These are phyloP conservation scores for Podarcis lilfordi DNA, from an alignment of 2,797 vertebrate species.

Conservation along the genomic window DNA sequence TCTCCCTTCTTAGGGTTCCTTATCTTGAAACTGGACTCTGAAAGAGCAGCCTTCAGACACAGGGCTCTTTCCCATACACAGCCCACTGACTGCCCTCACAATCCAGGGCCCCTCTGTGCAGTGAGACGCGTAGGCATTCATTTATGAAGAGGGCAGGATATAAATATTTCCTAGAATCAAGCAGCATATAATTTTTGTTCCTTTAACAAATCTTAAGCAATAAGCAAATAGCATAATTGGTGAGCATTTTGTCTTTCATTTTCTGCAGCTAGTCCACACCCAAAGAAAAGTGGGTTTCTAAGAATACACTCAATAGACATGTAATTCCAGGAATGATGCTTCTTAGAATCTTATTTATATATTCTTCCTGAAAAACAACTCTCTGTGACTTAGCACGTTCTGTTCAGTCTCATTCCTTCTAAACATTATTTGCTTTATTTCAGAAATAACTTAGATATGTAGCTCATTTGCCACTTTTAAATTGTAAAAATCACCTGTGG, in stretches of 20 bases:
- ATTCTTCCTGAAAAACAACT: conserved; percentile 55
- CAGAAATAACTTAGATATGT: neutral
- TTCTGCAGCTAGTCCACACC: neutral
- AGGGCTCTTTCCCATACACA: no score
- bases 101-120: no score
- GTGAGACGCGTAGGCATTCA: neutral
- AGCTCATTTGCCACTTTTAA: neutral
- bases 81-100: no score
- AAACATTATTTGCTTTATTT: conserved; percentile 9
- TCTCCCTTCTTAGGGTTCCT: neutral
- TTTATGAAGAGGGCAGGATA: no score
- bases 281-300: conserved; percentile 38
- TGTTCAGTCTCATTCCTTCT: conserved; percentile 62
- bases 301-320: conserved; percentile 48
- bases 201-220: neutral
- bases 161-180: no score
- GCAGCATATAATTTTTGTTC: neutral
- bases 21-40: neutral
- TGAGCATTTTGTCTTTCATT: conserved; percentile 52
- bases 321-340: conserved; percentile 23
- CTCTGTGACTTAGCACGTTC: conserved; percentile 55
- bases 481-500: neutral
- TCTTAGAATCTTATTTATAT: conserved; percentile 54
- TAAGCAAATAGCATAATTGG: neutral
- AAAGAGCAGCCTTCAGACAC: no score